Evolutionary conservation across 2,113 vertebrate species (phyloP).

Genomic region (Centropus unirufus): DNA sequence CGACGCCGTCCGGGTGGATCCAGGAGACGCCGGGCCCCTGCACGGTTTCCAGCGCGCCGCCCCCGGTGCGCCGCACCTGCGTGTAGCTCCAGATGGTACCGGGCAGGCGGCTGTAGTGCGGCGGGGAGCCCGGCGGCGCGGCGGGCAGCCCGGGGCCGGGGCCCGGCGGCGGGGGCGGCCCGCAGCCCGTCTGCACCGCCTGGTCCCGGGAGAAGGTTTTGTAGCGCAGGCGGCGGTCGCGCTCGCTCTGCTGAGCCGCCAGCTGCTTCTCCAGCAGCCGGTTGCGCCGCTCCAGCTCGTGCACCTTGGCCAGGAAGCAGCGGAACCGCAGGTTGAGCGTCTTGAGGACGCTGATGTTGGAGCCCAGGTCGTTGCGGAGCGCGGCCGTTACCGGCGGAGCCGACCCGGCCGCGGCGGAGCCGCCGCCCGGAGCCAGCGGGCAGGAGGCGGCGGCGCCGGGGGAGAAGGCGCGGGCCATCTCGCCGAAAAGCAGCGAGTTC

Average conservation of each 20-base stretch:
- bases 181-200: constrained; percentile 86
- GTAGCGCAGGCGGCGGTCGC: constrained; percentile 69
- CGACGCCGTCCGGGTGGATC: constrained; percentile 93
- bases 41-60: constrained; percentile 82
- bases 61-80: constrained; percentile 81
- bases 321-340: constrained; percentile 94
- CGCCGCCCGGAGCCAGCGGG: constrained; percentile 21
- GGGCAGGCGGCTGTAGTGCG: constrained; percentile 78
- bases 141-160: neutral
- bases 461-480: constrained; percentile 71
- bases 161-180: constrained; percentile 8
- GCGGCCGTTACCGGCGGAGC: constrained; percentile 89
- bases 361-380: constrained; percentile 94
- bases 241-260: constrained; percentile 84
- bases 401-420: constrained; percentile 26
- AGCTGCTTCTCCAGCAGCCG: constrained; percentile 93
- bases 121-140: constrained; percentile 67
- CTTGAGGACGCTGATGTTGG: constrained; percentile 96
- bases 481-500: constrained; percentile 86
- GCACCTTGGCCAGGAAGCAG: constrained; percentile 96
- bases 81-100: constrained; percentile 96
- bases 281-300: constrained; percentile 94
- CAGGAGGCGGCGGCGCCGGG: constrained; percentile 28
- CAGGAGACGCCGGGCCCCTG: constrained; percentile 93
- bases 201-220: constrained; percentile 81